These are phyloP conservation scores for Hiodon tergisus DNA, from an alignment of 2,113 vertebrate genomes.

Conservation along the genomic window DNA sequence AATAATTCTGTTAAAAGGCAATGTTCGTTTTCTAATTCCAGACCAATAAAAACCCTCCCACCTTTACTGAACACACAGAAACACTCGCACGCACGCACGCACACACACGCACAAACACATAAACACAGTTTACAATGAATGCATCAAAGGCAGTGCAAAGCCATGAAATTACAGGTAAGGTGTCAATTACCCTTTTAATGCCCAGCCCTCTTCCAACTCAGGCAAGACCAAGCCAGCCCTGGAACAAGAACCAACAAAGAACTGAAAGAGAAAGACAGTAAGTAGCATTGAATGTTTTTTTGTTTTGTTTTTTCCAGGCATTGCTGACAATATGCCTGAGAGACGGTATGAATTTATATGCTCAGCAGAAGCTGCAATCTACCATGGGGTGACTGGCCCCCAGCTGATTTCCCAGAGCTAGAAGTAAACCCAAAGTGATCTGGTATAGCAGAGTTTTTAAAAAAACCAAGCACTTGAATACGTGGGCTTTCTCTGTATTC, in stretches of 20 bases:
- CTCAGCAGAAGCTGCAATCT: slow-evolving; percentile 61
- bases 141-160: slow-evolving; percentile 76
- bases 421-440: no score
- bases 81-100: background rate
- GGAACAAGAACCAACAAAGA: slow-evolving; percentile 67
- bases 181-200: slow-evolving; percentile 77
- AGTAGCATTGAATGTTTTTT: no score
- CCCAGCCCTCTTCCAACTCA: slow-evolving; percentile 67
- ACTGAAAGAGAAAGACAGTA: slow-evolving; percentile 26
- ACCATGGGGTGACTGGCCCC: background rate
- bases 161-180: slow-evolving; percentile 76
- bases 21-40: slow-evolving; percentile 18
- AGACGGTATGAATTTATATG: slow-evolving; percentile 56
- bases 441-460: no score
- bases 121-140: slow-evolving; percentile 33
- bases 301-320: slow-evolving; percentile 49
- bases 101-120: slow-evolving; percentile 15
- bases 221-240: slow-evolving; percentile 70
- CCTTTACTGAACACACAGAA: background rate
- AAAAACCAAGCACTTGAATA: no score
- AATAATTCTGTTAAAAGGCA: slow-evolving; percentile 23
- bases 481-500: no score
- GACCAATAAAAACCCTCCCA: slow-evolving; percentile 11
- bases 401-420: no score
- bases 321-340: slow-evolving; percentile 56